phyloP scores from a whole-genome alignment of 2,113 vertebrate genomes.

The Festucalex cinctus region DNA sequence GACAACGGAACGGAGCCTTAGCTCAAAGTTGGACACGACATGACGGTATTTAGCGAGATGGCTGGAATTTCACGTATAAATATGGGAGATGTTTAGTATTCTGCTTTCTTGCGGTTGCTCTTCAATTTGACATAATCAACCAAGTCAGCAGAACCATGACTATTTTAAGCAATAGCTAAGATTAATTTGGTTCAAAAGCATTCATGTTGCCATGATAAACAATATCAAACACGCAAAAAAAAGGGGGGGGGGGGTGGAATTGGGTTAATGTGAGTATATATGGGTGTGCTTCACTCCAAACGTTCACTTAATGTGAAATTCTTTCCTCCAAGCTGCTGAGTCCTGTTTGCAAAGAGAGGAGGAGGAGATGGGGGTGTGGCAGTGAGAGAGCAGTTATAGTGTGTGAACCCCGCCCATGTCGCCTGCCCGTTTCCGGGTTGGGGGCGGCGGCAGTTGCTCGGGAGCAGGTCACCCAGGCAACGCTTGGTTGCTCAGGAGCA shows the following conservation, averaged over 20 bases:
- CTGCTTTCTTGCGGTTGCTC: conserved; percentile 29
- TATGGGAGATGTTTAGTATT: conserved; percentile 12
- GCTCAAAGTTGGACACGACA: conserved; percentile 62
- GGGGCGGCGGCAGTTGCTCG: conserved; percentile 87
- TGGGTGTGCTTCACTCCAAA: conserved; percentile 63
- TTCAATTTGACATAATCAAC: conserved; percentile 4
- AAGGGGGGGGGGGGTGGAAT: conserved; percentile 9
- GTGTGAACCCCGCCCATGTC: conserved; percentile 99
- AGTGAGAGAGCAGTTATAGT: conserved; percentile 98
- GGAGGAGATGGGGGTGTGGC: conserved; percentile 95
- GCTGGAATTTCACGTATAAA: background rate
- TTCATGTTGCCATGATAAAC: conserved; percentile 42
- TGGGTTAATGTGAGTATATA: conserved; percentile 27
- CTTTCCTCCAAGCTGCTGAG: conserved; percentile 99
- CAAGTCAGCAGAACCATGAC: conserved; percentile 34
- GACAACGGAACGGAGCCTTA: conserved; percentile 86
- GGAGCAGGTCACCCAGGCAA: conserved; percentile 88
- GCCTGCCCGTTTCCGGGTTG: conserved; percentile 88
- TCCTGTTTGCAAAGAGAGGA: conserved; percentile 98
- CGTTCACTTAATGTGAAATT: conserved; percentile 86
- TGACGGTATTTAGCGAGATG: conserved; percentile 58
- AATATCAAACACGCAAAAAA: conserved; percentile 29
- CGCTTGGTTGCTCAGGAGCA: conserved; percentile 95
- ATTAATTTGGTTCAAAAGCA: conserved; percentile 2
- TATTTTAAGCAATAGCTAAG: conserved; percentile 9